Evolutionary conservation across 2,888 invertebrate genomes (phyloP), one percentile per base, ranked within the genome.

Genomic region (Terebella lapidaria): DNA sequence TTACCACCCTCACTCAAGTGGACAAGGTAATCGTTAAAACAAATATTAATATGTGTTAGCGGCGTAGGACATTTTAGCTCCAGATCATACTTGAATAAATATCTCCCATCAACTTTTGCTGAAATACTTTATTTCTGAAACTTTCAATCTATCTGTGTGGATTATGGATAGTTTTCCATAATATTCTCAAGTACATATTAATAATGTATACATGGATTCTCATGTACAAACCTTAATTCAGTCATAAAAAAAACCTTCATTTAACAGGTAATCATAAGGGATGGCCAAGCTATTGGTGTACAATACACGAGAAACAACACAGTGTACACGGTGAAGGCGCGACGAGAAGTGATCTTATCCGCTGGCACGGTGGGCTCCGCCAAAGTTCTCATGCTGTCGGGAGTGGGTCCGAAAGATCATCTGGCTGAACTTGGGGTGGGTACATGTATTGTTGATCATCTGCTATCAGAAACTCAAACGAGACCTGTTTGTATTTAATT

Each of bases 361-460:
- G 80, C 79, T 2, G 81, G 81, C 10, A 64, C 76, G 2, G 70
- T 81, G 2, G 77, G 75, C 35, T 74, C 80, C 1, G 74, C 81
- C 1, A 76, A 79, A 28, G 61, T 81, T 1, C 68, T 81, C 3
- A 67, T 81, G 70, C 62, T 77, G 57, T 79, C 78, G 26, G 79
- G 79, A 2, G 68, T 81, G 22, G 81, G 81, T 4, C 81, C 80
- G 1, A 68, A 65, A 35, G 67, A 71, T 3, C 75, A 79, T 20
- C 70, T 81, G 2, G 66, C 74, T 29, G 67, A 73, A 35, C 62
- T 77, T 10, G 73, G 74, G 63, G 80, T 78, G 2, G 18, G 47
- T 55, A 15, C 10, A 10, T 15, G 35, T 35, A 15, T 10, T 35
- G 35, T 18, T 15, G 10, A 35, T 18, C 10, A 35, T 18, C 18